A percentile compares a stretch with the other conserved stretches of the same genome.
These are phyloP conservation scores for Pseudococcus longispinus DNA, from an alignment of 2,888 invertebrate genomes.

Conservation along the genomic window DNA sequence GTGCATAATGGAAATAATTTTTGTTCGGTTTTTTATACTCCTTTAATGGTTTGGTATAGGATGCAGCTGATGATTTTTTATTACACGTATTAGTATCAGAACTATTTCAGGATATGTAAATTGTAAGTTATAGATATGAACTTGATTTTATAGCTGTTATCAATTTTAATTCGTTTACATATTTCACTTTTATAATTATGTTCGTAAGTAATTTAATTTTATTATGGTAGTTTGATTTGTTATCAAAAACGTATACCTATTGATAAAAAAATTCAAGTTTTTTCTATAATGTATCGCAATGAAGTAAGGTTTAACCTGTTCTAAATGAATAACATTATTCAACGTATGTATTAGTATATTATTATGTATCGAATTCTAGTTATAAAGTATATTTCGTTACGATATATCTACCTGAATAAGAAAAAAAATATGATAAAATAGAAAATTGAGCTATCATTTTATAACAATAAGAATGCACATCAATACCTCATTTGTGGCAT, in stretches of 20 bases:
- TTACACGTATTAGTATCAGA: too few relatives aligned
- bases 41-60: too few relatives aligned
- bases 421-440: constrained; percentile 5
- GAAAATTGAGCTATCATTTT: constrained; percentile 3
- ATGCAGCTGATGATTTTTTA: too few relatives aligned
- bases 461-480: constrained; percentile 9
- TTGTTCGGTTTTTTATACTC: too few relatives aligned
- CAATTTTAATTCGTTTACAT: neutral
- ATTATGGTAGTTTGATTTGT: too few relatives aligned
- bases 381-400: neutral
- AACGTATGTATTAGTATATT: too few relatives aligned
- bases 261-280: too few relatives aligned
- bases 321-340: neutral
- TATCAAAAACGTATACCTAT: too few relatives aligned
- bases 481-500: neutral
- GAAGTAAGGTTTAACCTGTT: too few relatives aligned
- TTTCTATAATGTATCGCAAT: neutral
- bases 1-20: too few relatives aligned
- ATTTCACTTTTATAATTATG: neutral
- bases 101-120: neutral
- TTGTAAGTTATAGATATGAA: neutral
- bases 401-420: neutral
- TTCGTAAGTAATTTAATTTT: too few relatives aligned
- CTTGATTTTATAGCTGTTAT: neutral
- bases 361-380: too few relatives aligned